Conservation (phyloP, 2,113 vertebrate species). For the Mormyrus iriodes region DNA sequence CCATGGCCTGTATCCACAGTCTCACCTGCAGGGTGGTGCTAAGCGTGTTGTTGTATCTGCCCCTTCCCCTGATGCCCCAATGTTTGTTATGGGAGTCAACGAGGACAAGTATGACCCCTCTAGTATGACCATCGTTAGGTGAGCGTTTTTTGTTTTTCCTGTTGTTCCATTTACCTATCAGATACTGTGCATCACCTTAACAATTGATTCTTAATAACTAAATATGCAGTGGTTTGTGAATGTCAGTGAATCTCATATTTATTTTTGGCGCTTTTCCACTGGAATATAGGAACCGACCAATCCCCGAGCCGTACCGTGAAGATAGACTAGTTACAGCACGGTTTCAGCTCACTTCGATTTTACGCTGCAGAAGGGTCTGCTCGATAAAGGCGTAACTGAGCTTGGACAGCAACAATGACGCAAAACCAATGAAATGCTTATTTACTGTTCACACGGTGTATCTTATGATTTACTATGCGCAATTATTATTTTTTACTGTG, state of each 20-base stretch:
- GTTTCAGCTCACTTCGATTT: neutral
- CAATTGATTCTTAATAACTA: neutral
- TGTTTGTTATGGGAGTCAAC: constrained; percentile 86
- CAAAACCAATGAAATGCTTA: too few species aligned
- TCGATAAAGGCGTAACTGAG: neutral
- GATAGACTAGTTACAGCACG: neutral
- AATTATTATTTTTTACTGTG: too few species aligned
- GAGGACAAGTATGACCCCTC: constrained; percentile 72
- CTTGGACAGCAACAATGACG: neutral
- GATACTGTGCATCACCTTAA: neutral
- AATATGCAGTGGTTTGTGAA: neutral
- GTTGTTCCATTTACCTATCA: neutral
- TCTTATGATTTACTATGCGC: too few species aligned
- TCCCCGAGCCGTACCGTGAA: neutral
- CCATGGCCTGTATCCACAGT: constrained; percentile 38
- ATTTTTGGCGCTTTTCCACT: neutral
- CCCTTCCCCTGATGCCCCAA: constrained; percentile 78
- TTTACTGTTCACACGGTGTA: too few species aligned
- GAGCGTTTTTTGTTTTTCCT: constrained; percentile 20
- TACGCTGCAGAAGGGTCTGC: neutral
- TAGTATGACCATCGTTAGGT: constrained; percentile 78
- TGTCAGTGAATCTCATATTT: neutral
- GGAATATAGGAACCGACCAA: neutral
- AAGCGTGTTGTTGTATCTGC: constrained; percentile 72
- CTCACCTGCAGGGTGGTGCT: constrained; percentile 70